Evolutionary conservation across 2,888 invertebrate species (phyloP).

Genomic region (Venusia cambrica): DNA sequence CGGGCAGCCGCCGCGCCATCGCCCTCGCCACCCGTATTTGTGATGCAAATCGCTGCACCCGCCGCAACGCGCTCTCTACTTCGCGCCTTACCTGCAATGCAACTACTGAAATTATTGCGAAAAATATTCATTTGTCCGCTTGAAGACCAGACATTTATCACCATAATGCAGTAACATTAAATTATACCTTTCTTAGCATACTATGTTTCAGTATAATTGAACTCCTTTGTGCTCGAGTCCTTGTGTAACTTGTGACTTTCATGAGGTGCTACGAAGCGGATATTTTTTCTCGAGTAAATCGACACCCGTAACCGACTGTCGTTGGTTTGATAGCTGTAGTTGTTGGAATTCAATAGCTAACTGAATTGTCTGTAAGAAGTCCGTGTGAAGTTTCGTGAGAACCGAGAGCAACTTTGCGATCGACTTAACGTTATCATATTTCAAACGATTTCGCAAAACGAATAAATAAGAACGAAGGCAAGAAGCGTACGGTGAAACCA

Average conservation of each 20-base stretch:
- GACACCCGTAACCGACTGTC: constrained; percentile 41
- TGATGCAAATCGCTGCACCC: constrained; percentile 68
- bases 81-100: constrained; percentile 70
- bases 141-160: constrained; percentile 53
- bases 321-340: constrained; percentile 52
- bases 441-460: constrained; percentile 80
- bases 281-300: constrained; percentile 47
- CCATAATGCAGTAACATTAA: constrained; percentile 57
- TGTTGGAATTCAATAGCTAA: constrained; percentile 68
- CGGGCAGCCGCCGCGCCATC: constrained; percentile 51
- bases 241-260: constrained; percentile 14
- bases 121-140: constrained; percentile 75
- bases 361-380: constrained; percentile 59
- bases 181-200: constrained; percentile 33
- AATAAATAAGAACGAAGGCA: constrained; percentile 77
- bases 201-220: constrained; percentile 26
- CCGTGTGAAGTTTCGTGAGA: constrained; percentile 74
- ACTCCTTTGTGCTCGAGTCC: constrained; percentile 10
- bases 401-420: constrained; percentile 59
- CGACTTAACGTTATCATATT: constrained; percentile 76
- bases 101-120: constrained; percentile 70
- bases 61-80: constrained; percentile 60
- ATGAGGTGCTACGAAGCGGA: constrained; percentile 13
- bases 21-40: constrained; percentile 59
- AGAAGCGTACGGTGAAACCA: constrained; percentile 79